phyloP scores from a whole-genome alignment of 1,140 invertebrate species.

The Mercenaria mercenaria region DNA sequence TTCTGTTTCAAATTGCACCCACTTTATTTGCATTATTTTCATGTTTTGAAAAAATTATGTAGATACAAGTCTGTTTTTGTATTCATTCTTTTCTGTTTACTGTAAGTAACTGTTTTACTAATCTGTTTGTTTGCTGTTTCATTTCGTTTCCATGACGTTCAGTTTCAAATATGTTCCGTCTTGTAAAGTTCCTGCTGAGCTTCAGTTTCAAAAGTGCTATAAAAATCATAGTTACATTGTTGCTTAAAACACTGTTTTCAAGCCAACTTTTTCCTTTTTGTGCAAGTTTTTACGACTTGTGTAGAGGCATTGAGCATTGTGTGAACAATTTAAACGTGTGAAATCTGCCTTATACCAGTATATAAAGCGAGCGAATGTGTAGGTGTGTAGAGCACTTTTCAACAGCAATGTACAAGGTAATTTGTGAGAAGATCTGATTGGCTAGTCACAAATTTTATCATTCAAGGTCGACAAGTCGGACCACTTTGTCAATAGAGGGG shows the following conservation, averaged over 20 bases:
- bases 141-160: background rate
- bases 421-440: background rate
- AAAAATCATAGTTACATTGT: too few species aligned
- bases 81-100: too few species aligned
- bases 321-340: constrained; percentile 15
- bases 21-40: background rate
- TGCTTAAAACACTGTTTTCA: constrained; percentile 38
- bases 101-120: background rate
- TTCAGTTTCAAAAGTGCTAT: background rate
- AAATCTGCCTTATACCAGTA: background rate
- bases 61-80: too few species aligned
- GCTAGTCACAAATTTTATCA: constrained; percentile 13
- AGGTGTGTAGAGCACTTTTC: constrained; percentile 57
- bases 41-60: background rate
- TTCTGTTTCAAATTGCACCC: background rate
- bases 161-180: background rate
- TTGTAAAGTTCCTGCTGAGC: background rate
- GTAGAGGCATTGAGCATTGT: constrained; percentile 40
- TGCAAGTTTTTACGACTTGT: background rate
- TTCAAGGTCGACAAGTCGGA: background rate
- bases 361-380: background rate
- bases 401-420: constrained; percentile 25
- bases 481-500: constrained; percentile 1
- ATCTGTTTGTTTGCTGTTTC: background rate
- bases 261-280: background rate